Conservation (phyloP, 2,888 invertebrate species). For the Synergus umbraculus region DNA sequence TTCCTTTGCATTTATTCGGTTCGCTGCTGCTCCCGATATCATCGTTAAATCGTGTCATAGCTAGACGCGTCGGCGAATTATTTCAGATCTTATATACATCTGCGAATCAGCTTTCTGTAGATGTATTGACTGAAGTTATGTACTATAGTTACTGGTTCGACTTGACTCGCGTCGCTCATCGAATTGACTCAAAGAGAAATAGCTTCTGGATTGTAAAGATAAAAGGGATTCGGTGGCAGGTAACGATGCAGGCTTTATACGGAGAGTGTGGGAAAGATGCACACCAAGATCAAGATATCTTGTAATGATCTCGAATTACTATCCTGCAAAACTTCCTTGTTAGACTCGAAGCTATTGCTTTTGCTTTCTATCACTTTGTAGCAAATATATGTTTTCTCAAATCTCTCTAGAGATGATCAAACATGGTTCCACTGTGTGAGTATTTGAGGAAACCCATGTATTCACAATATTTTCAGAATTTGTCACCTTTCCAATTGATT, state of each 20-base stretch:
- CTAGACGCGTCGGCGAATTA: conserved; percentile 32
- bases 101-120: conserved; percentile 22
- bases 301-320: conserved; percentile 33
- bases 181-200: conserved; percentile 37
- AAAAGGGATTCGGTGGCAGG: conserved; percentile 35
- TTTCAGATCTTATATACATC: conserved; percentile 24
- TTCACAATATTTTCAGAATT: no score
- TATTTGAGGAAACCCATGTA: background rate
- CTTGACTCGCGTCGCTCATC: conserved; percentile 33
- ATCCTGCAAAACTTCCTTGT: conserved; percentile 27
- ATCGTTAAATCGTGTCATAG: conserved; percentile 56
- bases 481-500: no score
- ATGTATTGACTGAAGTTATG: no score
- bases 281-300: conserved; percentile 33
- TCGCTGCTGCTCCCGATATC: conserved; percentile 59
- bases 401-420: background rate
- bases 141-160: conserved; percentile 6
- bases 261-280: conserved; percentile 26
- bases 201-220: conserved; percentile 27
- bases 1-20: conserved; percentile 61
- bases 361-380: conserved; percentile 12
- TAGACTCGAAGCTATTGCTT: background rate
- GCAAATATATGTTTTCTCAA: background rate
- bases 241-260: conserved; percentile 26
- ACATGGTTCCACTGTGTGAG: background rate